These are phyloP conservation scores for Microchrysa polita DNA, from an alignment of 2,888 invertebrate species.

Conservation along the genomic window DNA sequence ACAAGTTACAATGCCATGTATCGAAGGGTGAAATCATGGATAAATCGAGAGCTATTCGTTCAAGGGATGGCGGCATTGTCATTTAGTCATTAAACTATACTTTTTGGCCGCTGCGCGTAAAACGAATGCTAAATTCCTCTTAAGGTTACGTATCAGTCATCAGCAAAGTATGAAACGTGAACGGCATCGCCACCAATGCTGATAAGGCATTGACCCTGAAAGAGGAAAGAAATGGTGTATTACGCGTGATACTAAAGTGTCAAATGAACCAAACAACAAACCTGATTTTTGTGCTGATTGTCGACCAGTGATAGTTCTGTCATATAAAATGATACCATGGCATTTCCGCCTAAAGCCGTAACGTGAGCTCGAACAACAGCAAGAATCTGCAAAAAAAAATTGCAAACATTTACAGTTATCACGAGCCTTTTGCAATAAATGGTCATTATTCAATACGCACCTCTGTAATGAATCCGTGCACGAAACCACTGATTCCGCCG, in stretches of 20 bases:
- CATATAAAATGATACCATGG: constrained; percentile 93
- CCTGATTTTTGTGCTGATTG: constrained; percentile 97
- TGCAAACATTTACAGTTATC: too few species aligned
- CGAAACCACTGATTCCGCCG: constrained; percentile 93
- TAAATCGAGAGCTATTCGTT: background rate
- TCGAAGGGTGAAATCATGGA: too few species aligned
- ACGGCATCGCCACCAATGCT: constrained; percentile 97
- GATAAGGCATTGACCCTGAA: constrained; percentile 93
- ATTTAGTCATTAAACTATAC: constrained; percentile 54
- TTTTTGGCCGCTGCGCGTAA: constrained; percentile 60
- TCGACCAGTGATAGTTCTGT: constrained; percentile 90
- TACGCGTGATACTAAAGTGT: too few species aligned
- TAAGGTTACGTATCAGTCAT: constrained; percentile 64
- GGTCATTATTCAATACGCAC: too few species aligned
- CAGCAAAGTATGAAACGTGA: constrained; percentile 76
- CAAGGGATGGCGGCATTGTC: too few species aligned
- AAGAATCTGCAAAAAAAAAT: constrained; percentile 69
- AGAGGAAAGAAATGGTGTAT: too few species aligned
- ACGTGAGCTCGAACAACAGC: constrained; percentile 95
- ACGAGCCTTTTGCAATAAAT: too few species aligned
- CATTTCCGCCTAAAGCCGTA: constrained; percentile 92
- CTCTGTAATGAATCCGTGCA: constrained; percentile 93
- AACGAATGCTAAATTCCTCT: constrained; percentile 62
- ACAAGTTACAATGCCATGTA: background rate
- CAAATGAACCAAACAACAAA: too few species aligned